Percentiles rank a stretch among this genome's conserved stretches.
Conservation (phyloP, 2,888 invertebrate genomes). For the Orthosia gracilis region DNA sequence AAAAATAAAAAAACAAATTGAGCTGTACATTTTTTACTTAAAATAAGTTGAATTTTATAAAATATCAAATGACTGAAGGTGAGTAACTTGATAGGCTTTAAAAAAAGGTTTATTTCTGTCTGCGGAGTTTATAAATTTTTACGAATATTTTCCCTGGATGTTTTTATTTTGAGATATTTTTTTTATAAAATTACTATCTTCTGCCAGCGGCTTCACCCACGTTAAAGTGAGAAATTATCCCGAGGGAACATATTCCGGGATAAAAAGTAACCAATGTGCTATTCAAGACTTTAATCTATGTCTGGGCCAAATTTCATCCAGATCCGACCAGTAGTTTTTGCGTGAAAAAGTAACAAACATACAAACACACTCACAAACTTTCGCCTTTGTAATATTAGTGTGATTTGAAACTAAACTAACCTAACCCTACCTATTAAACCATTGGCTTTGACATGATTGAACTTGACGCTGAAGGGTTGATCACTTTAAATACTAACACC, state of each 20-base stretch:
- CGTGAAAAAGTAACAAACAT: no score
- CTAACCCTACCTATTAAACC: background rate
- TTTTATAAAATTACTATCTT: background rate
- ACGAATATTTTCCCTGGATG: constrained; percentile 2
- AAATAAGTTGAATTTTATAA: constrained; percentile 24
- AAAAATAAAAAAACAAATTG: constrained; percentile 14
- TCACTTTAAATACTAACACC: no score
- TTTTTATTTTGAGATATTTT: constrained; percentile 17
- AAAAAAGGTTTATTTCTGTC: constrained; percentile 11
- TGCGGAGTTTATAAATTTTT: constrained; percentile 17
- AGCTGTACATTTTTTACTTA: background rate
- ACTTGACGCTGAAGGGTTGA: background rate
- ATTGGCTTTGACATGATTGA: background rate
- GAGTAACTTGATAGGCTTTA: constrained; percentile 16
- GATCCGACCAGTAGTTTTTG: no score
- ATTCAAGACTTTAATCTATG: no score
- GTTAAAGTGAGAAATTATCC: no score
- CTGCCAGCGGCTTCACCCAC: no score
- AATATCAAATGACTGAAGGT: constrained; percentile 25
- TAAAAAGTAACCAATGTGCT: no score
- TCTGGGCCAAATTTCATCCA: no score
- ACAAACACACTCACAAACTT: no score
- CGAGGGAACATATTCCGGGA: no score
- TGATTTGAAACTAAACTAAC: constrained; percentile 5
- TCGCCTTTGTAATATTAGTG: no score